Evolutionary conservation across 2,888 invertebrate species (phyloP).

Genomic region (Drosophila emarginata): DNA sequence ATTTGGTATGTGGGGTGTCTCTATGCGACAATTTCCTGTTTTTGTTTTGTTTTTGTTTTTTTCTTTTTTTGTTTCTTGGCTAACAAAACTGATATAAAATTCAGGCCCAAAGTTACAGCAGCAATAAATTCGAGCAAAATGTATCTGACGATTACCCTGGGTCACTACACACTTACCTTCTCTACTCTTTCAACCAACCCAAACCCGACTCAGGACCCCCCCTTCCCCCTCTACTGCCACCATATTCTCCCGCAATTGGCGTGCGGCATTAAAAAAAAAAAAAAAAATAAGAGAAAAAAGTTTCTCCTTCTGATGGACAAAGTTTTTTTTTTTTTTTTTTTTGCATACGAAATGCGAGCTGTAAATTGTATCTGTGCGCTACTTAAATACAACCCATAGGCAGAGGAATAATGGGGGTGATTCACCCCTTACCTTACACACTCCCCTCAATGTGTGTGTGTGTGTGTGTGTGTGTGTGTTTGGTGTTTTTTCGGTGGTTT

Average conservation of each 20-base stretch:
- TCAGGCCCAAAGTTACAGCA: constrained; percentile 77
- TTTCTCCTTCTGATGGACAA: constrained; percentile 25
- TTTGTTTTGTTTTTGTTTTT: constrained; percentile 70
- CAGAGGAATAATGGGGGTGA: constrained; percentile 65
- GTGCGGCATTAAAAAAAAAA: constrained; percentile 57
- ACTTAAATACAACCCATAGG: constrained; percentile 69
- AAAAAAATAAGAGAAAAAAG: constrained; percentile 34
- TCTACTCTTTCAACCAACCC: too few relatives aligned
- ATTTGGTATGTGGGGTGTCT: constrained; percentile 43
- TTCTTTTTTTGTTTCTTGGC: constrained; percentile 49
- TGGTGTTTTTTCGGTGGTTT: constrained; percentile 75
- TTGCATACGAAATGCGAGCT: constrained; percentile 78
- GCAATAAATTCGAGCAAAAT: constrained; percentile 80
- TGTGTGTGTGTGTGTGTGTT: constrained; percentile 26
- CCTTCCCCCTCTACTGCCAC: not conserved
- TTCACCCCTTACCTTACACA: constrained; percentile 32
- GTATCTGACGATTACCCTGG: constrained; percentile 65
- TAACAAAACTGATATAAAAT: constrained; percentile 39
- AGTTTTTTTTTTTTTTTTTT: constrained; percentile 50
- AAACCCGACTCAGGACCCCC: too few relatives aligned
- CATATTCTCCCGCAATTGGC: constrained; percentile 57
- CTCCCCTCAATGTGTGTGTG: constrained; percentile 15
- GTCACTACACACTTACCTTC: not conserved
- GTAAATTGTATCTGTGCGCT: constrained; percentile 79
- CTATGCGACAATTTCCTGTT: constrained; percentile 76